Conservation (phyloP, 2,888 invertebrate species). For the Cepaea hortensis region DNA sequence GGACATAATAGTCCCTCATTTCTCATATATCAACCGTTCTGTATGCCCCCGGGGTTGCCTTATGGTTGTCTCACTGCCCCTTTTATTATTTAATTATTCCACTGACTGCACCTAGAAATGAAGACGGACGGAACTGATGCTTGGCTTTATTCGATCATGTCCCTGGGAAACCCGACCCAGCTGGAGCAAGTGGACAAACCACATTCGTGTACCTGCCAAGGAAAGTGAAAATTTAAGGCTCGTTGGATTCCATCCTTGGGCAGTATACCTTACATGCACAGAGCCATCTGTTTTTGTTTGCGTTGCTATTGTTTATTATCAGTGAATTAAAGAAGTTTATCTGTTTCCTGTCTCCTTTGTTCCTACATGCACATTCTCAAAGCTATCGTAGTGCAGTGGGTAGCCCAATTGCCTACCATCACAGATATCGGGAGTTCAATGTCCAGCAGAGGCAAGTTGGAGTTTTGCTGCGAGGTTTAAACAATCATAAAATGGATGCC, state of each 20-base stretch:
- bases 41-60: neutral
- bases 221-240: neutral
- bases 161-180: neutral
- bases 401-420: too few relatives aligned
- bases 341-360: too few relatives aligned
- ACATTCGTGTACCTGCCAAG: neutral
- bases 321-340: neutral
- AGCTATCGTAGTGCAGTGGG: too few relatives aligned
- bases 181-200: neutral
- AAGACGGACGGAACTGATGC: neutral
- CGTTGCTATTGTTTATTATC: neutral
- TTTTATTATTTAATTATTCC: slow-evolving; percentile 14
- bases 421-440: too few relatives aligned
- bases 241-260: too few relatives aligned
- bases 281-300: neutral
- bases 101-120: neutral
- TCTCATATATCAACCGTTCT: neutral
- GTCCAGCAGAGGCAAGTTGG: too few relatives aligned
- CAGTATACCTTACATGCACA: too few relatives aligned
- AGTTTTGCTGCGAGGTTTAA: too few relatives aligned
- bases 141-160: neutral
- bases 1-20: neutral
- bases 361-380: too few relatives aligned
- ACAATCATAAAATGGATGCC: too few relatives aligned
- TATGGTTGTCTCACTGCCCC: too few relatives aligned